Conservation (phyloP, 2,888 invertebrate species). For the Dascillus cervinus region DNA sequence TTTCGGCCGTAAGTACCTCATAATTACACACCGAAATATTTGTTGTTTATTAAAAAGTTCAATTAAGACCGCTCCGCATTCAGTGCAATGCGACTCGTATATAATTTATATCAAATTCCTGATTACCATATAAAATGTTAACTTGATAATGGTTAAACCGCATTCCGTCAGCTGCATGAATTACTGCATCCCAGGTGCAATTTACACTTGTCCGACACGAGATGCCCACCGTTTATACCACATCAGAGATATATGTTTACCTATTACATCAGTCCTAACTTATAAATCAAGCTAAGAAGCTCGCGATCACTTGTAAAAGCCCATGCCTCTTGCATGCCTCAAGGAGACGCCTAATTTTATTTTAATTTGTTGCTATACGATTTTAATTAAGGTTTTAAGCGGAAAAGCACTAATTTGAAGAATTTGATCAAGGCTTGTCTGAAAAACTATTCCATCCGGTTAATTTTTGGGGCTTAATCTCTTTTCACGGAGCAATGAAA, state of each 20-base stretch:
- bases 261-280: slow-evolving; percentile 24
- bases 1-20: too few relatives aligned
- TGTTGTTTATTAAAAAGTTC: slow-evolving; percentile 8
- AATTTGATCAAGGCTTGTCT: too few relatives aligned
- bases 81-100: slow-evolving; percentile 12
- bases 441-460: too few relatives aligned
- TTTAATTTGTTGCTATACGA: too few relatives aligned
- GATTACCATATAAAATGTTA: slow-evolving; percentile 16
- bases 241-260: slow-evolving; percentile 21
- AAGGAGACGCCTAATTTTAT: too few relatives aligned
- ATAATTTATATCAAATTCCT: slow-evolving; percentile 14
- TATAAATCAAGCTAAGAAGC: slow-evolving; percentile 22
- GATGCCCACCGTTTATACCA: slow-evolving; percentile 24
- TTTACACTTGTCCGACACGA: slow-evolving; percentile 31
- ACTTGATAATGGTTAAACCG: slow-evolving; percentile 9
- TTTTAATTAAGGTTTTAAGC: too few relatives aligned
- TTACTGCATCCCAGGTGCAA: slow-evolving; percentile 24
- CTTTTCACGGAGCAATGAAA: too few relatives aligned
- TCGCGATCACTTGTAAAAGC: slow-evolving; percentile 9
- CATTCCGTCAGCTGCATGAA: slow-evolving; percentile 24
- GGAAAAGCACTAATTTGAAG: too few relatives aligned
- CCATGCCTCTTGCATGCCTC: slow-evolving; percentile 13
- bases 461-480: too few relatives aligned
- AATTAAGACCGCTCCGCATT: slow-evolving; percentile 13
- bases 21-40: too few relatives aligned